Percentiles rank a stretch among this genome's conserved stretches.
phyloP scores from a whole-genome alignment of 2,888 invertebrate genomes.

The Meteorus cinctellus region DNA sequence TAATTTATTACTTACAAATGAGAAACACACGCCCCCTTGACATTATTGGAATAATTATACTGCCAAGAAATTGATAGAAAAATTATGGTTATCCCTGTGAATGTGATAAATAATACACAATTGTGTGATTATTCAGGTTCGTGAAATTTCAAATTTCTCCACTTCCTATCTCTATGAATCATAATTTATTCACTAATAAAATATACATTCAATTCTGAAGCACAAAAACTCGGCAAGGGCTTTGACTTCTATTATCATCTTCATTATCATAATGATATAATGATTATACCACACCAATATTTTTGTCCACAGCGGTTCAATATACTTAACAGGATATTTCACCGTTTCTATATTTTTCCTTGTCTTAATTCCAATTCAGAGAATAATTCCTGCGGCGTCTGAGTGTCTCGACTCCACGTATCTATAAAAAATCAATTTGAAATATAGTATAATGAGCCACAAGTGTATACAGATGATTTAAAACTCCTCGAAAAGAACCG shows the following conservation, averaged over 20 bases:
- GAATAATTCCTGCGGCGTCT: neutral
- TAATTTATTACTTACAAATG: conserved; percentile 15
- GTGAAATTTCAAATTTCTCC: neutral
- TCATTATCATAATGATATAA: conserved; percentile 7
- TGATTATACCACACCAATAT: neutral
- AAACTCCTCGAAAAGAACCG: neutral
- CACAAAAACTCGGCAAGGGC: conserved; percentile 34
- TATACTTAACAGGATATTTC: conserved; percentile 37
- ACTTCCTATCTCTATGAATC: neutral
- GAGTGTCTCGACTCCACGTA: too few species aligned
- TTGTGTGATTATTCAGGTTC: neutral
- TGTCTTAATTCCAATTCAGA: conserved; percentile 2
- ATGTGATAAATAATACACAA: neutral
- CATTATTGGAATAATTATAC: conserved; percentile 18
- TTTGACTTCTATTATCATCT: conserved; percentile 34
- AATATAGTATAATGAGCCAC: too few species aligned
- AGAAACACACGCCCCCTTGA: conserved; percentile 21
- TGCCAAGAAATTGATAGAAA: conserved; percentile 8
- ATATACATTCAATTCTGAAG: conserved; percentile 34
- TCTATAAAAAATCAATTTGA: too few species aligned
- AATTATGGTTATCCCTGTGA: neutral
- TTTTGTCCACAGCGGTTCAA: conserved; percentile 43
- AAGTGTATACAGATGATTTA: neutral
- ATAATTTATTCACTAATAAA: conserved; percentile 35
- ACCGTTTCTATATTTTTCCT: neutral